Percentiles rank a stretch among this genome's conserved stretches.
phyloP scores from a whole-genome alignment of 2,797 vertebrate species.

The Ceyx erithaca region DNA sequence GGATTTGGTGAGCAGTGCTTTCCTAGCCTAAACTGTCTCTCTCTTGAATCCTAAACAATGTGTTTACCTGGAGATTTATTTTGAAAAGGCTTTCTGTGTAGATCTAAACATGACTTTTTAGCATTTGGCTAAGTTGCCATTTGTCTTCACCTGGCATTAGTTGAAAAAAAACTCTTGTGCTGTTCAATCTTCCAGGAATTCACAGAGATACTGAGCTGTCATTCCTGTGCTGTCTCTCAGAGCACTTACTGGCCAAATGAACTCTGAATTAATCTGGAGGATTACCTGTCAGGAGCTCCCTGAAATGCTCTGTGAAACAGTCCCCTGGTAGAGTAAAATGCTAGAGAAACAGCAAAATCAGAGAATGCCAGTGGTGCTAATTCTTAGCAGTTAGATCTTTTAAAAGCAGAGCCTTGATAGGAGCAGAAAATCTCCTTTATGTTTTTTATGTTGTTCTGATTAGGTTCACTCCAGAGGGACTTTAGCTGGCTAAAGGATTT shows the following conservation, averaged over 20 bases:
- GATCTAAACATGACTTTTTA: not conserved
- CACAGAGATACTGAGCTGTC: not conserved
- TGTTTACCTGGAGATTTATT: not conserved
- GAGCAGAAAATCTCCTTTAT: not conserved
- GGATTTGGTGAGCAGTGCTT: not conserved
- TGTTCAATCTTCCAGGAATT: not conserved
- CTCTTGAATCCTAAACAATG: not conserved
- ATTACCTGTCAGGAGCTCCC: not conserved
- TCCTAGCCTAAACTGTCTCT: not conserved
- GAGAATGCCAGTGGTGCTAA: not conserved
- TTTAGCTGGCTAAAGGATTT: not conserved
- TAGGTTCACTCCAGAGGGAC: not conserved
- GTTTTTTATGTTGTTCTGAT: not conserved
- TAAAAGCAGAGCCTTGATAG: not conserved
- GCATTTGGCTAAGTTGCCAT: not conserved
- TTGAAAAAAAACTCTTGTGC: not conserved
- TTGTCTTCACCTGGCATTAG: not conserved
- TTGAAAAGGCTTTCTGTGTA: not conserved
- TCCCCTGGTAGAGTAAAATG: not conserved
- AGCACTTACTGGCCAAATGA: not conserved
- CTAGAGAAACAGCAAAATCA: not conserved
- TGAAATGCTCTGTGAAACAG: not conserved
- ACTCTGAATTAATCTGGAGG: conserved; percentile 13
- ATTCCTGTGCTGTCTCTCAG: not conserved
- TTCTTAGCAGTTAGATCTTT: not conserved